Evolutionary conservation across 2,888 invertebrate genomes (phyloP), one percentile per base, ranked within the genome.

Genomic region (Microctonus brassicae): DNA sequence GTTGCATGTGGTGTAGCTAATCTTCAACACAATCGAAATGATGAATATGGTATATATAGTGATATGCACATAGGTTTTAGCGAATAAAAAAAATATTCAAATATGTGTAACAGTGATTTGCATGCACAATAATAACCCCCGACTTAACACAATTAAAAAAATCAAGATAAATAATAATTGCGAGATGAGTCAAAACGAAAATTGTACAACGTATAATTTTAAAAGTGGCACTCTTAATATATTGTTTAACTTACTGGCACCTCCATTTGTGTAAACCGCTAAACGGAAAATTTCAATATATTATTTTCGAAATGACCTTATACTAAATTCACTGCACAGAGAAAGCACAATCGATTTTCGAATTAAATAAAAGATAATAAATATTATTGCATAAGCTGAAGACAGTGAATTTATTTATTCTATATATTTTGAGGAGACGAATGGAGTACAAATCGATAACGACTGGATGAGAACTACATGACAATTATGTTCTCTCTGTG

Each of bases 211-310:
- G 70, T 76, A 76, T 65, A 69, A 71, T 76, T 76, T 78, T 75
- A 77, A 84, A 84, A 84, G 82, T 73, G 34, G 33, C 86, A 87
- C 86, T 82, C 86, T 84, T 85, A 86, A 72, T 81, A 86, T 72
- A 65, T 83, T 76, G 79, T 82, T 80, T 79, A 76, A 91, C 91
- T 91, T 90, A 91, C 91, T 90, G 88, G 90, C 89, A 88, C 91
- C 91, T 91, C 92, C 93, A 91, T 92, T 92, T 85, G 92, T 89
- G 82, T 92, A 92, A 90, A 93, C 93, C 91, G 92, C 93, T 93
- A 91, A 81, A 88, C 87, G 87, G 78, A 89, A 89, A 84, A 85
- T 76, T 76, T 77, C 71, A 77, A 47, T 72, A 67, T 90, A 89
- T 89, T 82, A 76, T 77, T 63, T 11, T 55, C 26, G 11, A 34